Evolutionary conservation across 2,888 invertebrate genomes (phyloP).

Genomic region (Thereva unica): DNA sequence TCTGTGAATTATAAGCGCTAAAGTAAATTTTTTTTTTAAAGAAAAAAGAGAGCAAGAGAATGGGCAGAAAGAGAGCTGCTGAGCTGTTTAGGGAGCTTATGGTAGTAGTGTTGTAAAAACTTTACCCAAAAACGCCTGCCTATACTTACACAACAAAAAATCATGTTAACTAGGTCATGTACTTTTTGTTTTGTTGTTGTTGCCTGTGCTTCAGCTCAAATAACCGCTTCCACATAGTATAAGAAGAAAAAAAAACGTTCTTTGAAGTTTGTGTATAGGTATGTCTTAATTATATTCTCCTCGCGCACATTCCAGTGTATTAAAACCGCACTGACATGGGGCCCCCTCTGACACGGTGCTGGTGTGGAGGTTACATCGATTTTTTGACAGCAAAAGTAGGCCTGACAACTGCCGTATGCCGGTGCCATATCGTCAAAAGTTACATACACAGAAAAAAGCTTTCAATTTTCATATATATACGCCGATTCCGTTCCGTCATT

Average conservation of each 20-base stretch:
- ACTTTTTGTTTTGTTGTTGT: constrained; percentile 37
- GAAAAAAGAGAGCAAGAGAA: constrained; percentile 3
- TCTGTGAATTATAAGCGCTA: neutral
- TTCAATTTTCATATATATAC: too few species aligned
- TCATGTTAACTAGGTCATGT: constrained; percentile 43
- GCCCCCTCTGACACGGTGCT: constrained; percentile 14
- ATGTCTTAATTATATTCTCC: too few species aligned
- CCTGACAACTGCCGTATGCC: constrained; percentile 26
- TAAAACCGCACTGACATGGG: too few species aligned
- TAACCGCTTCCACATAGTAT: too few species aligned
- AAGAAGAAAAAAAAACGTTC: too few species aligned
- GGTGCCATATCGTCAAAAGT: too few species aligned
- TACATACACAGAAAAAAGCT: too few species aligned
- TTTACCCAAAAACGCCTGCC: constrained; percentile 8
- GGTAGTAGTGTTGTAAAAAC: neutral
- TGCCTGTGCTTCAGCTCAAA: constrained; percentile 1
- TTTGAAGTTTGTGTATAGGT: too few species aligned
- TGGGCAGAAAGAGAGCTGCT: neutral
- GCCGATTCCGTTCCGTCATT: too few species aligned
- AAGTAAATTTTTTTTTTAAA: constrained; percentile 2
- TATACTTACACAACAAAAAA: constrained; percentile 32
- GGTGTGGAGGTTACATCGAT: constrained; percentile 32
- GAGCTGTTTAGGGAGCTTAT: neutral
- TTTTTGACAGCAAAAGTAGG: constrained; percentile 25
- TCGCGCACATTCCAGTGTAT: too few species aligned